These are phyloP conservation scores for Brachionus plicatilis DNA, from an alignment of 1,140 invertebrate species.

Conservation along the genomic window DNA sequence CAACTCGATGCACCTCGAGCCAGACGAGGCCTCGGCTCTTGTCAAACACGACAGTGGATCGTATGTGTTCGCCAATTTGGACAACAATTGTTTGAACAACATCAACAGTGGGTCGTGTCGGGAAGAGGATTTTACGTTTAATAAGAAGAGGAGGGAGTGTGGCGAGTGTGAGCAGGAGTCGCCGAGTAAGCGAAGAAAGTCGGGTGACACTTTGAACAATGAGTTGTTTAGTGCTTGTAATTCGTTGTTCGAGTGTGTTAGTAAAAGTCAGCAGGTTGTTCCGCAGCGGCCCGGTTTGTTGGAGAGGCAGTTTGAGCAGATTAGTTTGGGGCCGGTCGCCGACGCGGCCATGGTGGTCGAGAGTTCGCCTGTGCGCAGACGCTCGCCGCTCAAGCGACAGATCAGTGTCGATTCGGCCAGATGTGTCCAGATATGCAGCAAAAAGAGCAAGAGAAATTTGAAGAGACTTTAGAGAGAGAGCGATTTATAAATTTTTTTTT, in stretches of 20 bases:
- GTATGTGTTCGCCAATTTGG: constrained; percentile 14
- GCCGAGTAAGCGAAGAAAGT: neutral
- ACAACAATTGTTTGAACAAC: neutral
- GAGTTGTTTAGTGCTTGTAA: constrained; percentile 7
- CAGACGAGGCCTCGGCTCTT: neutral
- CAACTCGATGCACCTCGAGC: neutral
- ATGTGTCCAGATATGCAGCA: neutral
- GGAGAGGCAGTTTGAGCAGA: neutral
- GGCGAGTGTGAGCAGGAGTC: neutral
- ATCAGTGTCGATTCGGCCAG: neutral
- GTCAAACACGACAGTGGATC: neutral
- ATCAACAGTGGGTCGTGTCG: neutral
- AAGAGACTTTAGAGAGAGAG: constrained; percentile 15
- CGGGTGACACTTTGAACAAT: neutral
- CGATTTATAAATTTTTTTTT: neutral
- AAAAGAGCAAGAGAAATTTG: constrained; percentile 35
- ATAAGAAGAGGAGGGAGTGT: neutral
- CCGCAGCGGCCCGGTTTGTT: neutral
- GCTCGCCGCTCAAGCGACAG: constrained; percentile 12
- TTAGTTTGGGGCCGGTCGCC: neutral
- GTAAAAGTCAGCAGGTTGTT: neutral
- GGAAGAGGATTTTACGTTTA: neutral
- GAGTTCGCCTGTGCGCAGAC: neutral
- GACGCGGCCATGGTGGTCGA: neutral
- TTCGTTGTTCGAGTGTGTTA: neutral